Percentiles rank a stretch among this genome's conserved stretches.
These are phyloP conservation scores for Cettia cetti DNA, from an alignment of 2,113 vertebrate genomes.

Conservation along the genomic window DNA sequence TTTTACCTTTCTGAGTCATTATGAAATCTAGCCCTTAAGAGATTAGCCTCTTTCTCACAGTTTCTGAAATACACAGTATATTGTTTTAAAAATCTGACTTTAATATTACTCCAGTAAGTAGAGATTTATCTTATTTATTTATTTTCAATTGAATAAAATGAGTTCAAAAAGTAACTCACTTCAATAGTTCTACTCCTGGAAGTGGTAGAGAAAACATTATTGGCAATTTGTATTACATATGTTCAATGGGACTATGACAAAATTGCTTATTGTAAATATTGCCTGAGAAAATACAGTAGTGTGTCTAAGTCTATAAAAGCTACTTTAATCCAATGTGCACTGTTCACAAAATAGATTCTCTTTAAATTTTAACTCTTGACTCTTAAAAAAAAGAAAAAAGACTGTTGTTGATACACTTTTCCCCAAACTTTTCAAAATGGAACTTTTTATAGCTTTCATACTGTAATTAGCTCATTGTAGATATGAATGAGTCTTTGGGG, in stretches of 20 bases:
- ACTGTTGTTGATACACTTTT: neutral
- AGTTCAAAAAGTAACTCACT: conserved; percentile 39
- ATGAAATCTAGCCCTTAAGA: conserved; percentile 2
- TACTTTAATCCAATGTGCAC: neutral
- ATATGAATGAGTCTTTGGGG: neutral
- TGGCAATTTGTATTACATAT: neutral
- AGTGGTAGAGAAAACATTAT: conserved; percentile 23
- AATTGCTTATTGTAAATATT: conserved; percentile 17
- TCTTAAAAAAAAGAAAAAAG: neutral
- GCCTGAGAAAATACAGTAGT: neutral
- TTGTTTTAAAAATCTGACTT: conserved; percentile 15
- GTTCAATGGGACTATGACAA: neutral
- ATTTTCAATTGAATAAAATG: conserved; percentile 12
- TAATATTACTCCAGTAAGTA: neutral
- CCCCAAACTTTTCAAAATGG: neutral
- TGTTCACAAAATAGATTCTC: neutral
- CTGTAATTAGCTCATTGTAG: neutral
- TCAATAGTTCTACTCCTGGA: conserved; percentile 13
- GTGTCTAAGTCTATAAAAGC: neutral
- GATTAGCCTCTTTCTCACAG: neutral
- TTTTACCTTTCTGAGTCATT: neutral
- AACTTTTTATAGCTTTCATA: neutral
- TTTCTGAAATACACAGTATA: neutral
- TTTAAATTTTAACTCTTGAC: neutral
- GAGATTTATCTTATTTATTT: conserved; percentile 37